Base-by-base conservation (phyloP, 2,888 invertebrate genomes). In the Noctua comes region DNA sequence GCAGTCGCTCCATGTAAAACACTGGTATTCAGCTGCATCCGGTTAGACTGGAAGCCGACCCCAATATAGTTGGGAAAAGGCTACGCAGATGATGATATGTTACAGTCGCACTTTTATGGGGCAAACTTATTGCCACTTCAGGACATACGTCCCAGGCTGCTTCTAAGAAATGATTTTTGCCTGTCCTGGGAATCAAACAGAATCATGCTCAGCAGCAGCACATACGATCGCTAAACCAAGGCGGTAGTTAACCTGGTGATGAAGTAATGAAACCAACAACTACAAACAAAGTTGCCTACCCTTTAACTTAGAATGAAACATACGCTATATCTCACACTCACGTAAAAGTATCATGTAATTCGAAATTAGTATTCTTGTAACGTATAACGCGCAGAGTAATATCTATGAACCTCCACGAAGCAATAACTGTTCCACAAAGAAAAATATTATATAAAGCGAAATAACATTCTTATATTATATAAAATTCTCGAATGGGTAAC, bases 361-460 rank as follows among this genome's bases (percentile, higher is more conserved):
- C 48, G 16, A 70, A 77, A 87, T 87, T 80, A 65, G 83, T 86
- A 87, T 86, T 88, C 86, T 21, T 18, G 62, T 43, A 77, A 78
- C 75, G 83, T 83, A 75, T 73, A 73, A 73, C 76, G 66, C 73
- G 65, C 62, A 68, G 74, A 82, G 80, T 76, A 76, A 82, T 82
- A 85, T 74, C 72, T 84, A 78, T 77, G 80, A 80, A 87, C 81
- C 80, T 73, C 48, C 74, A 66, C 66, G 46, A 81, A 86, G 82
- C 86, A 82, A 86, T 88, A 88, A 84, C 77, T 79, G 75, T 82
- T 70, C 54, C 75, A 75, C 77, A 77, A 78, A 82, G 76, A 81
- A 84, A 83, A 77, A 85, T 81, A 71, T 54, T 40, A 79, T 81
- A 87, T 78, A 73, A 80, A 73, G 18, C 51, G 77, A 82, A 77